phyloP scores from a whole-genome alignment of 1,140 invertebrate species.

The Drosophila albomicans region DNA sequence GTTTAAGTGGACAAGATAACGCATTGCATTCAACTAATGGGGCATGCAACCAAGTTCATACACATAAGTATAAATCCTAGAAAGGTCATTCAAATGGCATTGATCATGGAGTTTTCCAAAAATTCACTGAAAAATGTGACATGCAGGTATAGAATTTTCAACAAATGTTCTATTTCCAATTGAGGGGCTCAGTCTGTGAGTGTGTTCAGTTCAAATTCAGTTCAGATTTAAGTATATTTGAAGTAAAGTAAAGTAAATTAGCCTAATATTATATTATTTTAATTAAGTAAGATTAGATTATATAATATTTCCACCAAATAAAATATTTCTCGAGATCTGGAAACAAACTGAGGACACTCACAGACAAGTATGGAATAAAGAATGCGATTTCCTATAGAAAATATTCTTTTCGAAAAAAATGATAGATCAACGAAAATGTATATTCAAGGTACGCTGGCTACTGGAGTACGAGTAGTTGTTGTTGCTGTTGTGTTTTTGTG shows the following conservation, averaged over 20 bases:
- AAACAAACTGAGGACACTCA: conserved; percentile 24
- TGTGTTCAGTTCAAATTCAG: conserved; percentile 16
- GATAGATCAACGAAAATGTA: conserved; percentile 27
- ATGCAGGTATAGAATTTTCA: conserved; percentile 59
- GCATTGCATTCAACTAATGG: conserved; percentile 74
- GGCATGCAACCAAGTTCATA: conserved; percentile 70
- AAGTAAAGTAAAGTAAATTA: neutral
- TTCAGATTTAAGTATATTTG: too few relatives aligned
- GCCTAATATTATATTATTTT: neutral
- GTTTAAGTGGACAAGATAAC: conserved; percentile 74
- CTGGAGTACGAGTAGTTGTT: conserved; percentile 4
- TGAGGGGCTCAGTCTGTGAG: conserved; percentile 1
- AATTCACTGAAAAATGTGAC: conserved; percentile 44
- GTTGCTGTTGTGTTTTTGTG: conserved; percentile 22
- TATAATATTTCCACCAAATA: too few relatives aligned
- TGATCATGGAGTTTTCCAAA: conserved; percentile 34
- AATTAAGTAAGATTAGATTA: too few relatives aligned
- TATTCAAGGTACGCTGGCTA: conserved; percentile 31
- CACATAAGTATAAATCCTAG: conserved; percentile 62
- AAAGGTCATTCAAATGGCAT: conserved; percentile 22
- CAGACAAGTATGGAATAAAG: conserved; percentile 4
- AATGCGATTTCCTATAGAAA: conserved; percentile 20
- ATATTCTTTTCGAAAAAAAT: conserved; percentile 15
- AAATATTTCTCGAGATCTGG: neutral
- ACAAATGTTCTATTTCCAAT: conserved; percentile 52